Percentiles rank a stretch among this genome's conserved stretches.
phyloP scores from a whole-genome alignment of 2,797 vertebrate species.

The Phrynocephalus guinanensis region DNA sequence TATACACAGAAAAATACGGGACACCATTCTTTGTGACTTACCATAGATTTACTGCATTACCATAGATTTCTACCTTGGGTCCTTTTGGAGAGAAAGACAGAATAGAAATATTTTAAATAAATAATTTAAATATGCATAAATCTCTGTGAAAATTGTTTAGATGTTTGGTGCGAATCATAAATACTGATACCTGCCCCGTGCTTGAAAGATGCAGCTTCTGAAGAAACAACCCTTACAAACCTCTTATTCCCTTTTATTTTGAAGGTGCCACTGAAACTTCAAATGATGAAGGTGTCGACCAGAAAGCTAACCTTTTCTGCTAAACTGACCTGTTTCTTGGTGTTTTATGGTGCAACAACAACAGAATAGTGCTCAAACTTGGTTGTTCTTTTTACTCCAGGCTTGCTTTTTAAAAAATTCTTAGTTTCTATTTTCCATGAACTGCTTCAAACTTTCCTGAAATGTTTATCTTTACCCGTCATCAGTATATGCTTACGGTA shows the following conservation, averaged over 20 bases:
- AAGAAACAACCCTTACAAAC: not conserved
- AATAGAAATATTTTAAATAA: too few relatives aligned
- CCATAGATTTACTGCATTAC: too few relatives aligned
- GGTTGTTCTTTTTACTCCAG: not conserved
- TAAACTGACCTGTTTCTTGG: not conserved
- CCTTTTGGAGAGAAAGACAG: too few relatives aligned
- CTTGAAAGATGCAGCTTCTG: not conserved
- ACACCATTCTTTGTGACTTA: too few relatives aligned
- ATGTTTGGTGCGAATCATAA: not conserved
- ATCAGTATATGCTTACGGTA: too few relatives aligned
- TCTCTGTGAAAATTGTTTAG: too few relatives aligned
- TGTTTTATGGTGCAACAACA: not conserved
- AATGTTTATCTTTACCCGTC: not conserved
- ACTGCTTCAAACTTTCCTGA: not conserved
- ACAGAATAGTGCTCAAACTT: not conserved
- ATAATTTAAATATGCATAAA: too few relatives aligned
- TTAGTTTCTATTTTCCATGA: not conserved
- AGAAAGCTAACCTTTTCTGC: not conserved
- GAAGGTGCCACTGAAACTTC: conserved; percentile 25
- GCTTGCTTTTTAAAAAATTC: not conserved
- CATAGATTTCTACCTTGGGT: too few relatives aligned
- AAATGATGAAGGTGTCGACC: not conserved
- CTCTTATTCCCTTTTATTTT: conserved; percentile 25
- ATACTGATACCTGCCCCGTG: not conserved
- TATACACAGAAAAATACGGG: too few relatives aligned